Percentiles rank a stretch among this genome's conserved stretches.
Evolutionary conservation across 2,113 vertebrate species (phyloP).

Genomic region (Sitta europaea): DNA sequence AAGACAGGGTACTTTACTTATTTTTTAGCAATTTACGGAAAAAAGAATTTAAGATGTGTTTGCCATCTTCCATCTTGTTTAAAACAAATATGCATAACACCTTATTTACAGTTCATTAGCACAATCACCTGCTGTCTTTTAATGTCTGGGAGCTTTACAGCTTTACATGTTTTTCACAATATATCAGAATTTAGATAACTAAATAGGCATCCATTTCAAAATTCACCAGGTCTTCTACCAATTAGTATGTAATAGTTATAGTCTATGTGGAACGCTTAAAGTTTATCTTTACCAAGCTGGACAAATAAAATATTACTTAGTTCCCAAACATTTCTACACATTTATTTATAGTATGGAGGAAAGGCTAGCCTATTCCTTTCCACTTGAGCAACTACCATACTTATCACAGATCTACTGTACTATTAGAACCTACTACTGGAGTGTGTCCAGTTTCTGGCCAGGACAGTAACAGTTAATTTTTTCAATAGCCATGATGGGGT

Average conservation of each 20-base stretch:
- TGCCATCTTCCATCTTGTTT: background rate
- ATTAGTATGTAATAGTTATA: background rate
- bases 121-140: background rate
- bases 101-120: background rate
- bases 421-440: background rate
- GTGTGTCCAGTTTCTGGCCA: background rate
- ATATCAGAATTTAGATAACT: background rate
- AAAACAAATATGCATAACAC: background rate
- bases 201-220: background rate
- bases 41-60: background rate
- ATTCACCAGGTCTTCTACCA: background rate
- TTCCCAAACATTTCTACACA: background rate
- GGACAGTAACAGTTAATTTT: background rate
- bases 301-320: background rate
- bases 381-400: background rate
- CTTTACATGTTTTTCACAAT: background rate
- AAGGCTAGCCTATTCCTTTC: background rate
- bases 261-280: fast-evolving
- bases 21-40: background rate
- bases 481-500: background rate
- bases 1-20: background rate
- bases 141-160: background rate
- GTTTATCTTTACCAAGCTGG: background rate
- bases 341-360: background rate
- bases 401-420: background rate